These are phyloP conservation scores for Campoletis raptor DNA, from an alignment of 2,888 invertebrate genomes.

Conservation along the genomic window DNA sequence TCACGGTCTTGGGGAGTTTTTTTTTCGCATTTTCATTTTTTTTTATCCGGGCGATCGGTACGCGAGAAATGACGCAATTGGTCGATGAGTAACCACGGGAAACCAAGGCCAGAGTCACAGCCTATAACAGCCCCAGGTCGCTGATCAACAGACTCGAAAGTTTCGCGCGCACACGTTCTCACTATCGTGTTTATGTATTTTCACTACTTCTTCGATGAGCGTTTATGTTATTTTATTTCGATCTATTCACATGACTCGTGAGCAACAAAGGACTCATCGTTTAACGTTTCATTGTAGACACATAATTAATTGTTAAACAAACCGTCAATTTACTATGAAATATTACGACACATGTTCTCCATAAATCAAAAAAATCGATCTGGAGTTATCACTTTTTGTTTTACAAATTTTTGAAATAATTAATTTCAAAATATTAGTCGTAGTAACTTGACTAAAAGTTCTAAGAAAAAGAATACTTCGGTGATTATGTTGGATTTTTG, in stretches of 20 bases:
- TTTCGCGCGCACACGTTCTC: constrained; percentile 12
- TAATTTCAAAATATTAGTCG: too few relatives aligned
- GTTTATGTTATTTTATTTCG: background rate
- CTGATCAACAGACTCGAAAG: constrained; percentile 27
- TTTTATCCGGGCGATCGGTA: constrained; percentile 37
- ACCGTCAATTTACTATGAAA: background rate
- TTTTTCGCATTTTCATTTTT: constrained; percentile 44
- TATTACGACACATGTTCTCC: background rate
- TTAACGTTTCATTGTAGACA: background rate
- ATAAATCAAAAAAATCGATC: background rate
- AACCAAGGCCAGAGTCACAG: constrained; percentile 76
- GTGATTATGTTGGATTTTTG: too few relatives aligned
- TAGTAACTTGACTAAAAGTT: too few relatives aligned
- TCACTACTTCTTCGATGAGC: background rate
- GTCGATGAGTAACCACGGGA: constrained; percentile 81
- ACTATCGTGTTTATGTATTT: background rate
- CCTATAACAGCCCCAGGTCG: constrained; percentile 7
- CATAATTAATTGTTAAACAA: background rate
- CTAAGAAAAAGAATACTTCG: too few relatives aligned
- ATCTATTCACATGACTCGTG: background rate
- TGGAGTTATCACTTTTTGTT: too few relatives aligned
- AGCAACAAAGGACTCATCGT: background rate
- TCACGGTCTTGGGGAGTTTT: constrained; percentile 29
- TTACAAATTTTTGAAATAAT: too few relatives aligned
- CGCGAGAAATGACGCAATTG: constrained; percentile 72